Evolutionary conservation across 1,140 invertebrate species (phyloP).

Genomic region (Sycobia sp.): DNA sequence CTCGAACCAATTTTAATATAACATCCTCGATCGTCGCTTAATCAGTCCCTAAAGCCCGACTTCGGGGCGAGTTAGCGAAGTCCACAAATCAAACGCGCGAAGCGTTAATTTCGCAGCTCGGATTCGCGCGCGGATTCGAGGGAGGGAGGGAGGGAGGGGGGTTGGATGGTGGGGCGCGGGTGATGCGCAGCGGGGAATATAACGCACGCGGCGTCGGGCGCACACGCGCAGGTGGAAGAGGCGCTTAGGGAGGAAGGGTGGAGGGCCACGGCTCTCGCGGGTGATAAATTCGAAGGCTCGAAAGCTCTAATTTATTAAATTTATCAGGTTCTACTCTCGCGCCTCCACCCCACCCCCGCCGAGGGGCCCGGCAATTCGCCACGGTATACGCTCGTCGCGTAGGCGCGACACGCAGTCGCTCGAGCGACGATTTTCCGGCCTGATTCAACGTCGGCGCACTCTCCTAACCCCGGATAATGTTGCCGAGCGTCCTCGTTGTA

Average conservation of each 20-base stretch:
- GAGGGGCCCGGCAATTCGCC: constrained; percentile 27
- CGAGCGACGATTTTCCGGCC: constrained; percentile 2
- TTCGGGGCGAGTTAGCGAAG: too few species aligned
- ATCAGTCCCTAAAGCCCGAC: background rate
- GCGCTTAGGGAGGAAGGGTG: constrained; percentile 36
- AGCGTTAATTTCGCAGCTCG: background rate
- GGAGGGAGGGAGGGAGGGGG: background rate
- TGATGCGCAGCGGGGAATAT: too few species aligned
- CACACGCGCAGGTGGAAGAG: too few species aligned
- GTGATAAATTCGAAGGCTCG: constrained; percentile 53
- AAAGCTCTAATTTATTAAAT: constrained; percentile 55
- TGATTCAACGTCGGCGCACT: too few species aligned
- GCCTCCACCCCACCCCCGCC: too few species aligned
- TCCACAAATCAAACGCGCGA: background rate
- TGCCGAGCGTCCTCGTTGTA: too few species aligned
- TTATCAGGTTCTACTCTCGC: constrained; percentile 52
- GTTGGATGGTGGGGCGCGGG: too few species aligned
- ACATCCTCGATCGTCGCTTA: background rate
- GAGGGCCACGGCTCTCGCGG: constrained; percentile 13
- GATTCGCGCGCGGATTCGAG: background rate
- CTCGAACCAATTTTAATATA: too few species aligned
- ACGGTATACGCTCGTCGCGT: background rate
- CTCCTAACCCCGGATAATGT: too few species aligned
- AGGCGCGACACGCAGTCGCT: constrained; percentile 7
- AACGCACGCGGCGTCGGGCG: too few species aligned